A percentile compares a stretch with the other conserved stretches of the same genome.
Conservation (phyloP, 2,888 invertebrate species). For the Pseudococcus jackbeardsleyi region DNA sequence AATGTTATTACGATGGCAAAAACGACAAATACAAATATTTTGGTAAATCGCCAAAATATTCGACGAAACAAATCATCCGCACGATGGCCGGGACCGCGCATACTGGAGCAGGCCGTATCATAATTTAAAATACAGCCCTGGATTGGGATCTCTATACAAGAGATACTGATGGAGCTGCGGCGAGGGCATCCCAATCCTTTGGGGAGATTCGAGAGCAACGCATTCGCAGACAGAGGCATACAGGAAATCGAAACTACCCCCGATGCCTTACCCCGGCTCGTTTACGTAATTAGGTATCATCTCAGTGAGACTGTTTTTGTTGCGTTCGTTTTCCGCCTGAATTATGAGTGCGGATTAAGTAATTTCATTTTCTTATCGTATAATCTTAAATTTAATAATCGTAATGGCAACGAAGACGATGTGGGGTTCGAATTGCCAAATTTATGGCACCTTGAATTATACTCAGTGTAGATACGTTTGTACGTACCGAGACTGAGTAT, state of each 20-base stretch:
- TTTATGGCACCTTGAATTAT: conserved; percentile 1
- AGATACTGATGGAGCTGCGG: background rate
- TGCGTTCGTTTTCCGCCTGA: conserved; percentile 40
- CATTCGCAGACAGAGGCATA: background rate
- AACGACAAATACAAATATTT: conserved; percentile 63
- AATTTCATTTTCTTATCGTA: conserved; percentile 55
- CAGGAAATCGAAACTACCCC: conserved; percentile 16
- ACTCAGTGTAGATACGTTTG: too few species aligned
- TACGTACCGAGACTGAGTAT: too few species aligned
- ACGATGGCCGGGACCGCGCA: conserved; percentile 22
- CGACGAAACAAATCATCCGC: conserved; percentile 36
- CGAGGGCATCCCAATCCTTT: conserved; percentile 11
- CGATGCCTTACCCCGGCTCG: background rate
- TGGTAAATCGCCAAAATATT: conserved; percentile 61
- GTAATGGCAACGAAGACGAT: conserved; percentile 9
- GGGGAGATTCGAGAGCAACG: conserved; percentile 54
- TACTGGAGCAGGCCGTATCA: background rate
- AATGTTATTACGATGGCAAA: conserved; percentile 53
- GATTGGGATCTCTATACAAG: background rate
- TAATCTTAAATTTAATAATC: conserved; percentile 52
- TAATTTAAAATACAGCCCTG: background rate
- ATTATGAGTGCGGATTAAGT: conserved; percentile 42
- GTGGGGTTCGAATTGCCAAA: background rate
- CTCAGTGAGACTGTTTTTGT: conserved; percentile 31
- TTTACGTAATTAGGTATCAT: conserved; percentile 39